These are phyloP conservation scores for Geodia barretti DNA, from an alignment of 37 sponge, comb jelly and placozoan species.

Conservation along the genomic window DNA sequence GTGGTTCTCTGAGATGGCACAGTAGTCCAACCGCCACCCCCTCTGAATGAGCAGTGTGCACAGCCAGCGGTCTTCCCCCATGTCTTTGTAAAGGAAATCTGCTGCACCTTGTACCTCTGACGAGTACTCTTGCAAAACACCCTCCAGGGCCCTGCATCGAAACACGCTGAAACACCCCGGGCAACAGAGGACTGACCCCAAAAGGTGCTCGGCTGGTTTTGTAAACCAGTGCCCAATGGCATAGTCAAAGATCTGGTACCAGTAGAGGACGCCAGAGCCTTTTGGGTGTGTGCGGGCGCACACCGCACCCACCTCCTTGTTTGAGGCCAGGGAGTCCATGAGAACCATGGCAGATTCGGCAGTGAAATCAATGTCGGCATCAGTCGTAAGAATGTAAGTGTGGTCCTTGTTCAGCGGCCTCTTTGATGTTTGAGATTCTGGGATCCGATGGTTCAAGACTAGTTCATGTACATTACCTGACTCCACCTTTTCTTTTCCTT, in stretches of 20 bases:
- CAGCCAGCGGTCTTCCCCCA: slow-evolving; percentile 96
- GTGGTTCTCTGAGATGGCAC: slow-evolving; percentile 76
- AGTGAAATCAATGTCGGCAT: slow-evolving; percentile 89
- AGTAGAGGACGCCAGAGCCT: slow-evolving; percentile 80
- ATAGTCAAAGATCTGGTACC: slow-evolving; percentile 94
- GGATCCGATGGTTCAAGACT: slow-evolving; percentile 68
- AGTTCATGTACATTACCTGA: slow-evolving; percentile 97
- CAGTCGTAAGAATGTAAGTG: slow-evolving; percentile 93
- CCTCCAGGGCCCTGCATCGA: slow-evolving; percentile 71
- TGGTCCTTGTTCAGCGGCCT: slow-evolving; percentile 36
- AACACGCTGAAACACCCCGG: slow-evolving; percentile 92
- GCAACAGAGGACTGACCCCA: slow-evolving; percentile 91
- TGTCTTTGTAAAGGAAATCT: slow-evolving; percentile 91
- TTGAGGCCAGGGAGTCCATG: slow-evolving; percentile 73
- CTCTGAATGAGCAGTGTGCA: slow-evolving; percentile 88
- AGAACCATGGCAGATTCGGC: slow-evolving; percentile 75
- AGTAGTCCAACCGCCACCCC: slow-evolving; percentile 85
- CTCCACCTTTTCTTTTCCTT: slow-evolving; percentile 91
- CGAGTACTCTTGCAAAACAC: slow-evolving; percentile 68
- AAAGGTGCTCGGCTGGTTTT: slow-evolving; percentile 82
- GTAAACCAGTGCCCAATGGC: slow-evolving; percentile 90
- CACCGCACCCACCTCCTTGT: slow-evolving; percentile 80
- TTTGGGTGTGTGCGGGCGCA: slow-evolving; percentile 88
- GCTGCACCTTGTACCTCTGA: slow-evolving; percentile 57
- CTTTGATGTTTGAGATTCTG: slow-evolving; percentile 10